Conservation (phyloP, 2,113 vertebrate species). For the Tympanuchus pallidicinctus region DNA sequence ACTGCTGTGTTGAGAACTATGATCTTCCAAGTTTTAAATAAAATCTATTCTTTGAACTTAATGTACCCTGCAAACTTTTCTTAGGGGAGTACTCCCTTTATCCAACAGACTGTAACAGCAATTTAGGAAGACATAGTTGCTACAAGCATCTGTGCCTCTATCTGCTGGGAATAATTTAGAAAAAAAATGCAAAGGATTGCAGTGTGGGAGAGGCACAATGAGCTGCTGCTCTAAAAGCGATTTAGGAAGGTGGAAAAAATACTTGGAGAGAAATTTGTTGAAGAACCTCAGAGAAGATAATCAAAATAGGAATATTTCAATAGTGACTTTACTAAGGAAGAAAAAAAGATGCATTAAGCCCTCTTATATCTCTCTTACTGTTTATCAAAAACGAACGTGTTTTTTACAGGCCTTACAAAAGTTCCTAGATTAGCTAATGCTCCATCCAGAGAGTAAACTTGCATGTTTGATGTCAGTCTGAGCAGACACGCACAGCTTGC, state of each 20-base stretch:
- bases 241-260: background rate
- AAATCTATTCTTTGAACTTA: background rate
- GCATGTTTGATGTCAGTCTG: background rate
- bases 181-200: background rate
- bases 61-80: background rate
- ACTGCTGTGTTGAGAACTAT: background rate
- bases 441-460: background rate
- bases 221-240: background rate
- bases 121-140: background rate
- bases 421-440: background rate
- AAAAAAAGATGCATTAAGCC: background rate
- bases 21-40: background rate
- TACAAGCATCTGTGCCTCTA: background rate
- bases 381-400: background rate
- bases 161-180: background rate
- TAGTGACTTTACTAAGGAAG: background rate
- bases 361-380: background rate
- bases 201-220: background rate
- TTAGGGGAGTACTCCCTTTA: background rate
- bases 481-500: background rate
- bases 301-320: background rate
- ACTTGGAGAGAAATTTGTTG: background rate
- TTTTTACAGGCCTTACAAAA: background rate
- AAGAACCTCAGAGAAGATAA: background rate
- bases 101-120: background rate